Evolutionary conservation across 23 tunicate genomes (phyloP).

Genomic region (Styela clava): DNA sequence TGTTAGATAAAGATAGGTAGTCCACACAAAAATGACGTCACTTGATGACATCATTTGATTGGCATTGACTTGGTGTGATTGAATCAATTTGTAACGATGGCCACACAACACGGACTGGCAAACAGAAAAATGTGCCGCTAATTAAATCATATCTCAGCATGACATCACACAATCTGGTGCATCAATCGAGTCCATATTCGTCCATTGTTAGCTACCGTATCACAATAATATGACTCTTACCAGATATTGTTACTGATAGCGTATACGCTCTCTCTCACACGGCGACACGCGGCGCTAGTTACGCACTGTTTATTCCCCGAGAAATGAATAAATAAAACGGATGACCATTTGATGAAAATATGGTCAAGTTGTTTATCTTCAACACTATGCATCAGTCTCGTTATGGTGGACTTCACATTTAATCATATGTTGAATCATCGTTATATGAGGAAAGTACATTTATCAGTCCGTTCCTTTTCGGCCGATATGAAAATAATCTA

Average conservation of each 20-base stretch:
- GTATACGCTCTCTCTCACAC: constrained; percentile 19
- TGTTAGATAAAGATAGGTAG: too few relatives aligned
- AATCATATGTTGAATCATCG: too few relatives aligned
- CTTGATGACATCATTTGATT: background rate
- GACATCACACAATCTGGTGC: constrained; percentile 29
- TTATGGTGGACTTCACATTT: too few relatives aligned
- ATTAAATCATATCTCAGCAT: constrained; percentile 32
- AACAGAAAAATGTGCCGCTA: constrained; percentile 2
- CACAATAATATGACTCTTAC: constrained; percentile 1
- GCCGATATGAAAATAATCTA: too few relatives aligned
- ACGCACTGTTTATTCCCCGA: background rate
- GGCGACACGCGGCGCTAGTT: constrained; percentile 23
- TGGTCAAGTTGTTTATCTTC: too few relatives aligned
- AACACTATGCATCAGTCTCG: too few relatives aligned
- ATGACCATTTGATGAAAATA: too few relatives aligned
- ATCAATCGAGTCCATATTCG: background rate
- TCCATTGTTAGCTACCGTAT: background rate
- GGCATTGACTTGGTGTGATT: background rate
- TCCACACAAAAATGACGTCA: background rate
- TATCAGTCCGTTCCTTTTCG: too few relatives aligned
- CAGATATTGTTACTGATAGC: background rate
- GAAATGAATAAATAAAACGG: background rate
- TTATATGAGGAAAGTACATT: too few relatives aligned
- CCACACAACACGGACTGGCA: constrained; percentile 29
- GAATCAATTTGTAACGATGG: background rate